Base-by-base conservation (phyloP, 2,113 vertebrate species). In the Eulemur rufifrons region DNA sequence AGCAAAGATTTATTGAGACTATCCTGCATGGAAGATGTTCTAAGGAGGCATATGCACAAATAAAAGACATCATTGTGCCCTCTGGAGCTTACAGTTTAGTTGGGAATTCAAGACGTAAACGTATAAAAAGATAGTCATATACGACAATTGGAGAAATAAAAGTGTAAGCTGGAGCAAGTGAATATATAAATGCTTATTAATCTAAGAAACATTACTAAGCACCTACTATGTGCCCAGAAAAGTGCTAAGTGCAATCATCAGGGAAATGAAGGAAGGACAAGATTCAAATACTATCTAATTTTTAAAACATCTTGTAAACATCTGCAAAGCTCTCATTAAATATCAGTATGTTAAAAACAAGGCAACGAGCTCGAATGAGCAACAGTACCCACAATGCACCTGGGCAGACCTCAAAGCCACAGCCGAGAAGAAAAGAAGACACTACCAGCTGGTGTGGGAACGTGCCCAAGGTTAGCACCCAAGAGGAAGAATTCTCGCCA, bases 101-200 rank as follows among this genome's bases (percentile, higher is more conserved):
- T 90, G 84, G 74, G 32, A 63, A 86, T 64, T 95, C 32, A 83
- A 93, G 86, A 73, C 21, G 82, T 27, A 80, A 10, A 81, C 17
- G 71, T 25, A 76, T 20, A 83, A 95, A 81, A 50, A 29, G 20
- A 25, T 1, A 50, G 66, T 25, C 71, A 66, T 10, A 74, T 21
- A 39, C 2, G 52, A 92, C n/a, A 84, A 50, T 27, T 21, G 50
- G 20, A 45, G 32, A 84, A 56, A 78, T 3, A 73, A 77, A 83
- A 63, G 45, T 14, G 1, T 91, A 95, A 50, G 64, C n/a, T 47
- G 34, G 4, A 92, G 23, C 8, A 66, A 45, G 32, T 86, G 7
- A 89, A 68, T 17, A 74, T 32, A 85, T 42, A 81, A 88, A 68
- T 45, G 18, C 61, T 94, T 93, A n/a, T 94, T 93, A 39, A 91